Conservation (phyloP, 2,797 vertebrate genomes). For the Betta splendens region DNA sequence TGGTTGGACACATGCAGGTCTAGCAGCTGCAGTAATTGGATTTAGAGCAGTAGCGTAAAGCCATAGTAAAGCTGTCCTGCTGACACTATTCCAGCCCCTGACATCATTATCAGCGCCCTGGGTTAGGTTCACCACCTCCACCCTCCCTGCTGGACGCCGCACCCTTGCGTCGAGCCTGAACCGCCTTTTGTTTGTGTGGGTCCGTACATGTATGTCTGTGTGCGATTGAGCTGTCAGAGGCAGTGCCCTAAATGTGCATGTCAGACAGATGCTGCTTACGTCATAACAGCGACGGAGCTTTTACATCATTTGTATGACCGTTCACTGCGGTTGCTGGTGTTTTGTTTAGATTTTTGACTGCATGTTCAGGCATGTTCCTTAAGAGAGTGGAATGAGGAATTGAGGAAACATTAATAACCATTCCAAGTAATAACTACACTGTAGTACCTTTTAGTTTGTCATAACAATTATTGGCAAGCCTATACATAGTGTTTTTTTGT, state of each 20-base stretch:
- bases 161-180: conserved; percentile 1
- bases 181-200: conserved; percentile 9
- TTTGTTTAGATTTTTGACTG: conserved; percentile 13
- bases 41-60: conserved; percentile 62
- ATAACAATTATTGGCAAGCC: no score
- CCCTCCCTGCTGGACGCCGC: conserved; percentile 15
- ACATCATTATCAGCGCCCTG: conserved; percentile 22
- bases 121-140: conserved; percentile 18
- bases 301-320: conserved; percentile 30
- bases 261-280: conserved; percentile 53
- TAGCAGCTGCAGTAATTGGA: conserved; percentile 67
- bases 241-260: conserved; percentile 22
- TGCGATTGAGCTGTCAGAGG: neutral
- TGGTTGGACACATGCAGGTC: conserved; percentile 27
- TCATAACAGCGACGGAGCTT: conserved; percentile 13
- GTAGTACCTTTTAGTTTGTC: no score
- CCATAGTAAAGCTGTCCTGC: conserved; percentile 50
- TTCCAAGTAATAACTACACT: no score
- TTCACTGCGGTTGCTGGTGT: neutral
- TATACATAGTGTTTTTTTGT: no score
- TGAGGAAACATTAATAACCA: neutral
- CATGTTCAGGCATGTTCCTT: neutral
- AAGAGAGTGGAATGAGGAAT: neutral
- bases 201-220: neutral
- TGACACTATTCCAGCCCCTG: conserved; percentile 49